Evolutionary conservation across 2,113 vertebrate genomes (phyloP), one percentile per base, ranked within the genome.

Genomic region (Ageneiosus marmoratus): DNA sequence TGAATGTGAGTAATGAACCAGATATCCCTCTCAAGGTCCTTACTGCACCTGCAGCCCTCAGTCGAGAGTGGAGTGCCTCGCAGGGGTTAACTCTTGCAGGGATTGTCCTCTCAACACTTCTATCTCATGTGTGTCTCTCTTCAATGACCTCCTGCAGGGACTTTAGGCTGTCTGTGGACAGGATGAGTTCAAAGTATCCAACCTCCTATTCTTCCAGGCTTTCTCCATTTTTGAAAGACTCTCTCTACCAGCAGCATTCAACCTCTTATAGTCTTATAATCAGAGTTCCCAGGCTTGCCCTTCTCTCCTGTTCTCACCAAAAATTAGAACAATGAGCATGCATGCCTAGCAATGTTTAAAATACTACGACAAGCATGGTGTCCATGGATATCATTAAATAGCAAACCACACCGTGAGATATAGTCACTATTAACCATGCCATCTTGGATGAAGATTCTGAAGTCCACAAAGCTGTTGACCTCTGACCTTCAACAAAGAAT

Each of bases 1-100:
- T 91, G 88, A 93, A 93, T 91, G 89, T 91, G 86, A 72, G 86
- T 89, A 92, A 89, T 91, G 92, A 93, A 92, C 89, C 91, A 83
- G 92, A 78, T 70, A 90, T 81, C 50, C 88, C 90, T 87, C 56
- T 34, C 79, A 67, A 80, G 20, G 34, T 74, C 83, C 58, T 62
- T 60, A 20, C 51, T 91, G 92, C 93, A 93, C 92, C 92, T 93
- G 91, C 90, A 87, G 78, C 41, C 81, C 88, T 85, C 84, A 86
- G 85, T 83, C 83, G 81, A 51, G 72, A 79, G 50, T 60, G 63
- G 60, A 79, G 76, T 86, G 70, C 81, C 48, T 87, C 77, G 62
- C 69, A 72, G 76, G 80, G 84, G 86, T 77, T 87, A 75, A 77
- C 84, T 77, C 65, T 63, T 69, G 46, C 62, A 53, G 74, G 53